These are phyloP conservation scores for Diadumene lineata DNA, from an alignment of 92 coral and sea anemone genomes.

Conservation along the genomic window DNA sequence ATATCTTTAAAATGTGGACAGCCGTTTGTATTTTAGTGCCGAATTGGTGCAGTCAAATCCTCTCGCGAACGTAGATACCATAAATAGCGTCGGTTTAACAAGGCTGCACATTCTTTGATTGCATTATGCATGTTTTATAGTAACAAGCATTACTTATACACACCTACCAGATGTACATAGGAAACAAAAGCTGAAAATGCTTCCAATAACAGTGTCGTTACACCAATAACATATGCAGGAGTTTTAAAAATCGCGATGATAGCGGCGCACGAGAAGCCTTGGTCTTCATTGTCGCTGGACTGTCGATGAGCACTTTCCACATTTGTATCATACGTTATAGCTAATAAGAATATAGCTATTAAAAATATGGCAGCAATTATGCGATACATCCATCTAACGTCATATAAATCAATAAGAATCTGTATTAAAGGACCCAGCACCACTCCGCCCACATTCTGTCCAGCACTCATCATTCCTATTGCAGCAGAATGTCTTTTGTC, in stretches of 20 bases:
- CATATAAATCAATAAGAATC: conserved; percentile 31
- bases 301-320: background rate
- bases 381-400: conserved; percentile 42
- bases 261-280: background rate
- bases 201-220: background rate
- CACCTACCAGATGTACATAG: conserved; percentile 21
- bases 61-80: too few relatives aligned
- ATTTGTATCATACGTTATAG: conserved; percentile 5
- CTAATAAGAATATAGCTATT: background rate
- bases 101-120: too few relatives aligned
- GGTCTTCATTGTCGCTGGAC: background rate
- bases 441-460: conserved; percentile 43
- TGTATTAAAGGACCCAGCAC: conserved; percentile 48
- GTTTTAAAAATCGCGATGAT: background rate
- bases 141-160: background rate
- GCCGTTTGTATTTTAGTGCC: too few relatives aligned
- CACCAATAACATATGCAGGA: conserved; percentile 11
- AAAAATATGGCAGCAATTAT: conserved; percentile 30
- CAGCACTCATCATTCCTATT: conserved; percentile 32
- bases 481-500: conserved; percentile 47
- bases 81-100: too few relatives aligned
- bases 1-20: too few relatives aligned
- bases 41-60: too few relatives aligned
- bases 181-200: background rate
- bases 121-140: too few relatives aligned